These are phyloP conservation scores for Thalpophila matura DNA, from an alignment of 2,888 invertebrate species.

Conservation along the genomic window DNA sequence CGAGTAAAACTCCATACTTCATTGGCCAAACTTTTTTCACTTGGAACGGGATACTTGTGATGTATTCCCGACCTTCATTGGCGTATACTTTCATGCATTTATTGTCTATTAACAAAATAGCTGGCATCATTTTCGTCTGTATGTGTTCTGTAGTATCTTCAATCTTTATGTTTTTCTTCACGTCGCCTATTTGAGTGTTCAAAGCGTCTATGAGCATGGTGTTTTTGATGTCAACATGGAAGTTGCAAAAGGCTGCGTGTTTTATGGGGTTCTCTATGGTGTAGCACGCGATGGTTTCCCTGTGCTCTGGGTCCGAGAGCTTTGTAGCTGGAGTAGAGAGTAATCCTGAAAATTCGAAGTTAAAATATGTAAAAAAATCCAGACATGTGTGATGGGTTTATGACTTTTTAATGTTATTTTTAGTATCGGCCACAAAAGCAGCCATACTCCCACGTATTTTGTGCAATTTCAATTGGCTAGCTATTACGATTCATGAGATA, in stretches of 20 bases:
- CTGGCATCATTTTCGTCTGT: conserved; percentile 90
- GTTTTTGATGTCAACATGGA: conserved; percentile 88
- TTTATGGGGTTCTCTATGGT: conserved; percentile 95
- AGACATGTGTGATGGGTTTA: no score
- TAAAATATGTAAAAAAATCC: not conserved
- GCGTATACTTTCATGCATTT: conserved; percentile 95
- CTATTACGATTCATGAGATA: no score
- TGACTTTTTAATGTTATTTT: no score
- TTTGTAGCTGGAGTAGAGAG: conserved; percentile 88
- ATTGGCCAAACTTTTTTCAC: conserved; percentile 96
- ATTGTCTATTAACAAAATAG: conserved; percentile 94
- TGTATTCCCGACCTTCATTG: conserved; percentile 95
- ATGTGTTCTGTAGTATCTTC: conserved; percentile 88
- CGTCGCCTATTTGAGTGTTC: conserved; percentile 87
- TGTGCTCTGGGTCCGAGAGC: conserved; percentile 86
- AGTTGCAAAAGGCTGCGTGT: conserved; percentile 94
- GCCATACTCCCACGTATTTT: no score
- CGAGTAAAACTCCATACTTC: conserved; percentile 96
- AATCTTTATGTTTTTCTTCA: conserved; percentile 86
- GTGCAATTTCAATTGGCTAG: no score
- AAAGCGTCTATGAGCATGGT: conserved; percentile 89
- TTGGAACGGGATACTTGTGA: conserved; percentile 95
- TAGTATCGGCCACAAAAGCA: no score
- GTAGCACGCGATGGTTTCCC: conserved; percentile 93
- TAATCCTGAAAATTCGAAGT: conserved; percentile 82